A percentile compares a stretch with the other conserved stretches of the same genome.
Evolutionary conservation across 1,140 invertebrate species (phyloP).

Genomic region (Philopotamus ludificatus): DNA sequence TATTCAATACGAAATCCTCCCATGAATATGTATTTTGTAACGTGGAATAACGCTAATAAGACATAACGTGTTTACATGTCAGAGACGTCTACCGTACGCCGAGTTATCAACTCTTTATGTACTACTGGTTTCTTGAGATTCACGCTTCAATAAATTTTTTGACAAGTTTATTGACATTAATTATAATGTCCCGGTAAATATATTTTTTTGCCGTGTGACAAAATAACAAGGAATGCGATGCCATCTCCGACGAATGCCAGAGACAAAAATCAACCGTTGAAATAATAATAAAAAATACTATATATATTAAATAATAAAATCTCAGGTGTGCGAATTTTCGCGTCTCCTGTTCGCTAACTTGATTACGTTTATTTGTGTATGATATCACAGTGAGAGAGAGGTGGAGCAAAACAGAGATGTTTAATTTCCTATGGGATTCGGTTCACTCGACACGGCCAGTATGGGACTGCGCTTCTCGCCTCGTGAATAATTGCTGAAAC

Average conservation of each 20-base stretch:
- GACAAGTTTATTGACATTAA: background rate
- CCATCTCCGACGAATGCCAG: no score
- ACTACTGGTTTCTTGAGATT: background rate
- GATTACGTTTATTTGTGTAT: slow-evolving; percentile 39
- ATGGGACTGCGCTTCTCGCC: slow-evolving; percentile 25
- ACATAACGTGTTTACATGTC: slow-evolving; percentile 16
- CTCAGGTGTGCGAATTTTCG: no score
- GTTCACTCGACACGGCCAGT: slow-evolving; percentile 7
- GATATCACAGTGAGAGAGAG: slow-evolving; percentile 25
- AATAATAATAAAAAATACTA: no score
- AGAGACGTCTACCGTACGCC: slow-evolving; percentile 15
- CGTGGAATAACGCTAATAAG: slow-evolving; percentile 14
- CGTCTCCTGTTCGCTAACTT: slow-evolving; percentile 27
- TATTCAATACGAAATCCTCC: no score
- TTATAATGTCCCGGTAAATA: background rate
- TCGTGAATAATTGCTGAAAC: slow-evolving; percentile 24
- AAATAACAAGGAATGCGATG: no score
- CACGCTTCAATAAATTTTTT: background rate
- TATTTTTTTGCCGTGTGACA: background rate
- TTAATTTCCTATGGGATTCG: slow-evolving; percentile 38
- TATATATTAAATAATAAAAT: no score
- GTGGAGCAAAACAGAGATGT: slow-evolving; percentile 22
- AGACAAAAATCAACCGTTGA: no score
- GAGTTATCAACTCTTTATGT: slow-evolving; percentile 13
- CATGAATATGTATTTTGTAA: no score